Conservation (phyloP, 2,888 invertebrate genomes). For the Tetranychus truncatus region DNA sequence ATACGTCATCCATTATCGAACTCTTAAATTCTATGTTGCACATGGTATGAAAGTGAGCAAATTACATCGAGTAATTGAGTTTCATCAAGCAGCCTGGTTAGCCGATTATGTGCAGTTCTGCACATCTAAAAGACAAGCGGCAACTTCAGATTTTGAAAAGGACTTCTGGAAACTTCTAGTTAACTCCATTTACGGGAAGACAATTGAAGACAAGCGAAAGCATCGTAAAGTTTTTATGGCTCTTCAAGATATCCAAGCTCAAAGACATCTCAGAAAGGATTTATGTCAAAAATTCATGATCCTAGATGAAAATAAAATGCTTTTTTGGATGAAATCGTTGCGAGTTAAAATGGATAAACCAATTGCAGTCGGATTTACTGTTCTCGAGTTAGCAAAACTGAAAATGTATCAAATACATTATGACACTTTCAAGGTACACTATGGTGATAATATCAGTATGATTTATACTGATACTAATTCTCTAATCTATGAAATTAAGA, state of each 20-base stretch:
- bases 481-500: not conserved
- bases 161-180: constrained; percentile 32
- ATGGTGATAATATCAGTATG: not conserved
- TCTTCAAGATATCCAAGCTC: constrained; percentile 18
- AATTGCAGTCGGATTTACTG: constrained; percentile 27
- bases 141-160: constrained; percentile 31
- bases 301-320: not conserved
- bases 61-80: not conserved
- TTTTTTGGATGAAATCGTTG: not conserved
- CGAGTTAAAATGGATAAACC: constrained; percentile 24
- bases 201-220: constrained; percentile 30
- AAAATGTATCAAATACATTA: not conserved
- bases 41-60: not conserved
- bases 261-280: constrained; percentile 21
- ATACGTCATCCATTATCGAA: not conserved
- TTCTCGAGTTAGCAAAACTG: constrained; percentile 29
- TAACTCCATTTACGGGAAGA: constrained; percentile 31
- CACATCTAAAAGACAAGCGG: constrained; percentile 25
- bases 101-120: constrained; percentile 26
- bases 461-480: not conserved
- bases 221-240: constrained; percentile 30
- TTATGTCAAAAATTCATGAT: constrained; percentile 25
- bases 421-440: not conserved
- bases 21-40: not conserved
- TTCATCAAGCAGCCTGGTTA: constrained; percentile 23